phyloP scores from a whole-genome alignment of 2,888 invertebrate genomes.

The Aphrophora alni region DNA sequence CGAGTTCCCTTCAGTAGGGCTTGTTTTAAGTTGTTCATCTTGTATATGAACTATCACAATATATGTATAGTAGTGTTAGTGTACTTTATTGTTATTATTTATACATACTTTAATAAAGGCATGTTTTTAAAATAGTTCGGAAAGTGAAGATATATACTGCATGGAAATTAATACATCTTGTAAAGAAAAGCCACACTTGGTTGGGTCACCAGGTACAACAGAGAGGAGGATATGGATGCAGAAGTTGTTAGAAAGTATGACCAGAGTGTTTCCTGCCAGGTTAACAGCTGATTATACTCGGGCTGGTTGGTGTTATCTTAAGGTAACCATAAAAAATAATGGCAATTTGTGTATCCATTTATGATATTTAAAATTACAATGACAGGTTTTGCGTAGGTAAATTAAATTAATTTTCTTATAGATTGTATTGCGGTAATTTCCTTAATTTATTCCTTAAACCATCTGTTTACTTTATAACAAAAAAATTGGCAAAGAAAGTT shows the following conservation, averaged over 20 bases:
- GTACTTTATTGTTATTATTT: too few relatives aligned
- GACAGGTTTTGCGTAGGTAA: too few relatives aligned
- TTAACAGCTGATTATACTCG: constrained; percentile 74
- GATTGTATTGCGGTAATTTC: background rate
- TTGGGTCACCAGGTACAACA: constrained; percentile 52
- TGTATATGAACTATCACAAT: too few relatives aligned
- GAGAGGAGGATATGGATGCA: constrained; percentile 75
- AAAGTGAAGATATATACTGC: constrained; percentile 67
- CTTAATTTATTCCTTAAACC: background rate
- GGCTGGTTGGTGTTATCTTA: constrained; percentile 82
- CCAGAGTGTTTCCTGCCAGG: constrained; percentile 69
- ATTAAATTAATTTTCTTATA: too few relatives aligned
- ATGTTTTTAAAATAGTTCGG: constrained; percentile 54
- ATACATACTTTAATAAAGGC: too few relatives aligned
- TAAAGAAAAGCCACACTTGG: constrained; percentile 46
- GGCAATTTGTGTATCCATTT: background rate
- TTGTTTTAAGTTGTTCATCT: too few relatives aligned
- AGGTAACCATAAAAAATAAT: constrained; percentile 59
- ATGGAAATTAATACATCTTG: constrained; percentile 62
- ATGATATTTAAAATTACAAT: background rate
- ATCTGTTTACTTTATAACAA: too few relatives aligned
- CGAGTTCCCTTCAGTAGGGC: too few relatives aligned
- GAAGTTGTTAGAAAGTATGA: constrained; percentile 75
- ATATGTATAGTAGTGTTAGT: too few relatives aligned
- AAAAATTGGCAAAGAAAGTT: too few relatives aligned